These are phyloP conservation scores for Brenthis daphne DNA, from an alignment of 2,888 invertebrate species.

Conservation along the genomic window DNA sequence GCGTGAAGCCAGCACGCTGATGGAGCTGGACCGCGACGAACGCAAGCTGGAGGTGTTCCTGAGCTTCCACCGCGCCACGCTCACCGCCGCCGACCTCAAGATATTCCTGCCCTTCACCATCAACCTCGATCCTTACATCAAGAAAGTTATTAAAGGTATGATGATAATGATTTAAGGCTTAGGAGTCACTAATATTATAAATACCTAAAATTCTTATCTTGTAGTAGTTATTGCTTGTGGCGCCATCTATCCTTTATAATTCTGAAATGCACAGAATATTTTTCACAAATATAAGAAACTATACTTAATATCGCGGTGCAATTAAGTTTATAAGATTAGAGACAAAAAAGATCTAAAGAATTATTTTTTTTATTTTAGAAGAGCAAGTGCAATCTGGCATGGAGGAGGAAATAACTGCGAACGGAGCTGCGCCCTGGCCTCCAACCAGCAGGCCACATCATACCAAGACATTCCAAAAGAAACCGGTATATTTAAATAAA, in stretches of 20 bases:
- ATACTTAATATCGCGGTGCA: too few relatives aligned
- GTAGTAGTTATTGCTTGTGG: too few relatives aligned
- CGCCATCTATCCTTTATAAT: too few relatives aligned
- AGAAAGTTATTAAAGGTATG: constrained; percentile 96
- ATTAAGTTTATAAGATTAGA: too few relatives aligned
- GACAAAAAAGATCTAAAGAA: background rate
- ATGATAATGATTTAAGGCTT: background rate
- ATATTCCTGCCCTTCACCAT: constrained; percentile 99
- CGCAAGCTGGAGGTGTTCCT: constrained; percentile 97
- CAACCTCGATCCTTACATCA: constrained; percentile 98
- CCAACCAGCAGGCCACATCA: constrained; percentile 33
- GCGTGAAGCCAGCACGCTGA: constrained; percentile 93
- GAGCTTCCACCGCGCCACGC: constrained; percentile 92
- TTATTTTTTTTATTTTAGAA: constrained; percentile 49
- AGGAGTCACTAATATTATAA: too few relatives aligned
- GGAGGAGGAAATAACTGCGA: constrained; percentile 59
- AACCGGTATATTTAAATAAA: constrained; percentile 28
- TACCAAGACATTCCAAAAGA: constrained; percentile 39
- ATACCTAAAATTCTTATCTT: too few relatives aligned
- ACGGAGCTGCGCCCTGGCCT: constrained; percentile 43
- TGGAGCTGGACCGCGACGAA: constrained; percentile 97
- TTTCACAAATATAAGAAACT: too few relatives aligned
- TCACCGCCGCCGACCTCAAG: constrained; percentile 93
- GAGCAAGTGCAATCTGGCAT: constrained; percentile 65
- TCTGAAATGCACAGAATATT: too few relatives aligned